Percentiles rank a stretch among this genome's conserved stretches.
Evolutionary conservation across 1,140 invertebrate genomes (phyloP).

Genomic region (Zaprionus davidi): DNA sequence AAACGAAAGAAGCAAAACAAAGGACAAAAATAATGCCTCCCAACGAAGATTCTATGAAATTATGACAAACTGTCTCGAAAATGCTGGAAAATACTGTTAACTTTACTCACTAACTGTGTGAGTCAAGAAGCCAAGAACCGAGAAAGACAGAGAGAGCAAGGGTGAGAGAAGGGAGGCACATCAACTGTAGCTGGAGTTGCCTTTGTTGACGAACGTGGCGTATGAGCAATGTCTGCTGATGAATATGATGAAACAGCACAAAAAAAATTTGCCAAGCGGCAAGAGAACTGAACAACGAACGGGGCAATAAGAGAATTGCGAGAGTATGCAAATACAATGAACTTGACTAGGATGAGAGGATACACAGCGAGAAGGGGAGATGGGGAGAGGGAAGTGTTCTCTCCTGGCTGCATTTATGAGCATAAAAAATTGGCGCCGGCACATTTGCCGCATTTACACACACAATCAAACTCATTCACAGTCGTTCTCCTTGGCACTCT

Average conservation of each 20-base stretch:
- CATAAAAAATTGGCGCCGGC: constrained; percentile 76
- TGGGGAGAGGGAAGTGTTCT: not conserved
- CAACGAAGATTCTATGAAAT: constrained; percentile 72
- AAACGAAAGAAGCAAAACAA: constrained; percentile 9
- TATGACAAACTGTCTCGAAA: constrained; percentile 82
- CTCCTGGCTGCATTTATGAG: constrained; percentile 71
- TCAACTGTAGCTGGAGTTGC: constrained; percentile 54
- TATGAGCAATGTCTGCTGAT: constrained; percentile 81
- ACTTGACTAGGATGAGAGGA: constrained; percentile 53
- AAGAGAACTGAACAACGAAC: not conserved
- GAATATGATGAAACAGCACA: constrained; percentile 81
- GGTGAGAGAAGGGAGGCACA: constrained; percentile 16
- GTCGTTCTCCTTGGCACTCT: constrained; percentile 8
- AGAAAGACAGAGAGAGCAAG: constrained; percentile 13
- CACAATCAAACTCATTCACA: constrained; percentile 58
- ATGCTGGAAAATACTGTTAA: constrained; percentile 81
- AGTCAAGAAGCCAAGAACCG: constrained; percentile 29
- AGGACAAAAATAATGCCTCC: constrained; percentile 15
- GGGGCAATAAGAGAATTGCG: not conserved
- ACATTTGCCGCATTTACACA: constrained; percentile 72
- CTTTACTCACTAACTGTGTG: constrained; percentile 60
- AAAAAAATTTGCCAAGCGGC: constrained; percentile 65
- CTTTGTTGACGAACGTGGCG: constrained; percentile 76
- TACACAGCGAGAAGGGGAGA: not conserved
- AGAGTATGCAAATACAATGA: constrained; percentile 77